Conservation (phyloP, 2,888 invertebrate species). For the Polietes domitor region DNA sequence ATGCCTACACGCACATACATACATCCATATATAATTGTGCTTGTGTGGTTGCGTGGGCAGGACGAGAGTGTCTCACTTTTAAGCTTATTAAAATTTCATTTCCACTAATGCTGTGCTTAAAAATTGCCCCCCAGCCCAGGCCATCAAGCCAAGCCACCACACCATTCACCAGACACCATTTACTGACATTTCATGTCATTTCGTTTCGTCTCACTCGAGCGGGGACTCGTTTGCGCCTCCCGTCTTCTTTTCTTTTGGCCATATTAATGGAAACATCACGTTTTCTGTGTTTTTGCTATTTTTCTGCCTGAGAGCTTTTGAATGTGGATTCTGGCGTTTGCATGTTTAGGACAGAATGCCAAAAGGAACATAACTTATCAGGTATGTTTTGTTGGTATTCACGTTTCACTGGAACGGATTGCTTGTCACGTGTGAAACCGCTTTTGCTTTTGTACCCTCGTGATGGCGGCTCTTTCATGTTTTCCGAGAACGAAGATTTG, state of each 20-base stretch:
- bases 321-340: neutral
- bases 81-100: conserved; percentile 41
- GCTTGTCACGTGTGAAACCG: conserved; percentile 25
- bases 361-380: neutral
- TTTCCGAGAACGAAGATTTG: neutral
- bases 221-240: neutral
- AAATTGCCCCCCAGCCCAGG: neutral
- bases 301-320: conserved; percentile 18
- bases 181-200: conserved; percentile 6
- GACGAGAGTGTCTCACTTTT: neutral
- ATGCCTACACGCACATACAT: neutral
- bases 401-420: neutral
- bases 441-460: neutral
- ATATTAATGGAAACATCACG: conserved; percentile 34
- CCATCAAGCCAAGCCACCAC: neutral
- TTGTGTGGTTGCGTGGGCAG: neutral
- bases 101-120: conserved; percentile 9
- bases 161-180: neutral
- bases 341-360: conserved; percentile 24
- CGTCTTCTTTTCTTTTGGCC: conserved; percentile 8
- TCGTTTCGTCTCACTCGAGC: neutral
- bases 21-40: neutral
- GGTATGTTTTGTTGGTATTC: conserved; percentile 1
- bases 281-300: conserved; percentile 28
- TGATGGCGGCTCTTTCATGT: neutral